phyloP scores from a whole-genome alignment of 2,888 invertebrate genomes.

The Andrena hattorfiana region DNA sequence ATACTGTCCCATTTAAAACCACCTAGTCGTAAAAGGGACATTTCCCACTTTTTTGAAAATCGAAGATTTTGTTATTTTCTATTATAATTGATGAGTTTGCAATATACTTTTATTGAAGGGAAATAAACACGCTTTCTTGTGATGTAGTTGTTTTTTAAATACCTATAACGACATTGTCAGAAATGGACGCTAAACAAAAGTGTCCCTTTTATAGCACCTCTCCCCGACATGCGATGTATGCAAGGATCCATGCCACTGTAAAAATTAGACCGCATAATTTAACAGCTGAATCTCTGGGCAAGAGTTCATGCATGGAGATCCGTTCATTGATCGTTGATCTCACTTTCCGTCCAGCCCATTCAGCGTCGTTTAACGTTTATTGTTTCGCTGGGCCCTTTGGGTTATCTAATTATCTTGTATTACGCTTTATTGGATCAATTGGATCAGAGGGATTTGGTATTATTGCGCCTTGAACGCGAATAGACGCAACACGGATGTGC shows the following conservation, averaged over 20 bases:
- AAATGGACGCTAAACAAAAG: no score
- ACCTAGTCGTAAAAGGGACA: no score
- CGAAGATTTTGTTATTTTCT: no score
- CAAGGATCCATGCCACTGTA: slow-evolving; percentile 10
- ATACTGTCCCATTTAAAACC: no score
- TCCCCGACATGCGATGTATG: no score
- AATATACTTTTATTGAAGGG: no score
- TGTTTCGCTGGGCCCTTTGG: slow-evolving; percentile 44
- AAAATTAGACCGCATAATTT: slow-evolving; percentile 27
- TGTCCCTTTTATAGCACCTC: no score
- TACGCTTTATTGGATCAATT: slow-evolving; percentile 46
- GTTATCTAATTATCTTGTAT: slow-evolving; percentile 39
- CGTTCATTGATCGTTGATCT: slow-evolving; percentile 27
- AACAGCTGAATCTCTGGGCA: slow-evolving; percentile 3
- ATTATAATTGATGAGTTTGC: no score
- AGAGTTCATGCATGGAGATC: not conserved
- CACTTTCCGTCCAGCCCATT: not conserved
- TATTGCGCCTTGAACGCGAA: slow-evolving; percentile 11
- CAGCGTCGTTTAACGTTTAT: slow-evolving; percentile 38
- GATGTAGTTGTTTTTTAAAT: no score
- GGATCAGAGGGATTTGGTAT: slow-evolving; percentile 34
- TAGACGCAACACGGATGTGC: not conserved
- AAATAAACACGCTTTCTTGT: no score
- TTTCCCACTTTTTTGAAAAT: no score
- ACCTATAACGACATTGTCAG: no score